phyloP scores from a whole-genome alignment of 2,888 invertebrate species.

The Plemyria rubiginata region DNA sequence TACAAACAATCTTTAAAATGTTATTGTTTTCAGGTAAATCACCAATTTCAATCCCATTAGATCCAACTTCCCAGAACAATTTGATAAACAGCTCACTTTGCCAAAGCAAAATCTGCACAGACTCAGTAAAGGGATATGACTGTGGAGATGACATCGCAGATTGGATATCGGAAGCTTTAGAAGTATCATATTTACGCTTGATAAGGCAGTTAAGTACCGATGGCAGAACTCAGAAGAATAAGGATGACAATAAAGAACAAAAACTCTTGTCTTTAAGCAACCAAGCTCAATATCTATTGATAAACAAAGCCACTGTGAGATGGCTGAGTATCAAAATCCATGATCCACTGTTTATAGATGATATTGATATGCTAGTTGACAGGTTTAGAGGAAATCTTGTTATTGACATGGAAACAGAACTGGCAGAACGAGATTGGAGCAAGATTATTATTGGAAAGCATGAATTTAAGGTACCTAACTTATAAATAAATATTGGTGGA shows the following conservation, averaged over 20 bases:
- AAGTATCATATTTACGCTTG: slow-evolving; percentile 88
- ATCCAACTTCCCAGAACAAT: slow-evolving; percentile 50
- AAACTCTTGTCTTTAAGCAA: slow-evolving; percentile 88
- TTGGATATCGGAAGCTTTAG: slow-evolving; percentile 92
- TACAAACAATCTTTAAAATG: not conserved
- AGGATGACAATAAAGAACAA: slow-evolving; percentile 48
- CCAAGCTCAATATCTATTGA: slow-evolving; percentile 93
- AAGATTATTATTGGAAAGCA: slow-evolving; percentile 87
- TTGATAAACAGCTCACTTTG: slow-evolving; percentile 81
- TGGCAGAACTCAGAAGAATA: slow-evolving; percentile 64
- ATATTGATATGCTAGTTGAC: slow-evolving; percentile 86
- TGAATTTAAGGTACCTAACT: slow-evolving; percentile 86
- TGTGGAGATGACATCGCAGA: slow-evolving; percentile 92
- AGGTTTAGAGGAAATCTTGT: slow-evolving; percentile 97
- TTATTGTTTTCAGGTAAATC: slow-evolving; percentile 73
- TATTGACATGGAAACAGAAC: slow-evolving; percentile 88
- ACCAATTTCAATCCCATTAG: slow-evolving; percentile 82
- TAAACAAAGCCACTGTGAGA: slow-evolving; percentile 91
- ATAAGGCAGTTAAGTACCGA: slow-evolving; percentile 84
- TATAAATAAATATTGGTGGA: too few relatives aligned
- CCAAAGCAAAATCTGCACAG: slow-evolving; percentile 94
- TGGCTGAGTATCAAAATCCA: slow-evolving; percentile 87
- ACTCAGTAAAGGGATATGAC: slow-evolving; percentile 91
- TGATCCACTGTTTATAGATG: slow-evolving; percentile 78
- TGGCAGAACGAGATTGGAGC: slow-evolving; percentile 91